phyloP scores from a whole-genome alignment of 2,113 vertebrate species.

The Lagopus muta region DNA sequence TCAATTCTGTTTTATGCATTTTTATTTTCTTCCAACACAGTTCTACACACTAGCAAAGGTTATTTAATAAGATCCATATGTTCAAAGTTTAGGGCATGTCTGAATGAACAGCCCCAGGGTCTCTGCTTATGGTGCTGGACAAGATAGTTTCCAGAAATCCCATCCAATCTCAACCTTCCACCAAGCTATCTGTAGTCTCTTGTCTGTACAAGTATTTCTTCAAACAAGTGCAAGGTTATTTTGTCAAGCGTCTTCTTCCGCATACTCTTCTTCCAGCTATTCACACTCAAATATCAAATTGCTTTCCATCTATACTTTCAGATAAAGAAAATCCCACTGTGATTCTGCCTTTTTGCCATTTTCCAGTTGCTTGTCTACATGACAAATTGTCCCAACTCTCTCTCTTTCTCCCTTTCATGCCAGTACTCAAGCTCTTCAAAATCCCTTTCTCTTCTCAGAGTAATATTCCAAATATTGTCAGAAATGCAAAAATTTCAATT shows the following conservation, averaged over 20 bases:
- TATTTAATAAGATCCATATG: background rate
- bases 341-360: background rate
- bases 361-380: background rate
- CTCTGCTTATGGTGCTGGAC: background rate
- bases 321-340: background rate
- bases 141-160: background rate
- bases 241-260: conserved; percentile 21
- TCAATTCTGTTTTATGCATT: background rate
- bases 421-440: background rate
- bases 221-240: background rate
- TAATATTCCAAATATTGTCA: background rate
- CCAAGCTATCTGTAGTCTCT: background rate
- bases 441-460: background rate
- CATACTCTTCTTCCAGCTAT: background rate
- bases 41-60: background rate
- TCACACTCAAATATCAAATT: background rate
- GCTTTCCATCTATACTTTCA: background rate
- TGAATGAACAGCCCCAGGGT: background rate
- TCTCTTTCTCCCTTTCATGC: background rate
- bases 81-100: background rate
- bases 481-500: background rate
- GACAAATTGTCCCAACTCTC: background rate
- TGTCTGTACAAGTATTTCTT: background rate
- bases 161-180: background rate
- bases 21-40: background rate